phyloP scores from a whole-genome alignment of 2,113 vertebrate genomes.

The Serinus canaria region DNA sequence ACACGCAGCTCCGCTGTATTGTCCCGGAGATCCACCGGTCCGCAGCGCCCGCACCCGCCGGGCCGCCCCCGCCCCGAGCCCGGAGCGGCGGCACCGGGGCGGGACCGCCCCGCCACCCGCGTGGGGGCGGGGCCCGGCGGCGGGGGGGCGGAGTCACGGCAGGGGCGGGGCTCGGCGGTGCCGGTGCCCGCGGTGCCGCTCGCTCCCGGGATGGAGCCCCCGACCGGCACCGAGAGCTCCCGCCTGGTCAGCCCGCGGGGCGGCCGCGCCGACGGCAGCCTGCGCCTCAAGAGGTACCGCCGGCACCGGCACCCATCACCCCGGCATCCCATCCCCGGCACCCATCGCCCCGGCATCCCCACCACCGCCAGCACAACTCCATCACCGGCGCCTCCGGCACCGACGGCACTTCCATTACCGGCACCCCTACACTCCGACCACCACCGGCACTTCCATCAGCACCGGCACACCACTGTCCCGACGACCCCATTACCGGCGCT shows the following conservation, averaged over 20 bases:
- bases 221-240: conserved; percentile 34
- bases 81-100: background rate
- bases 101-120: background rate
- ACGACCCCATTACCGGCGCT: background rate
- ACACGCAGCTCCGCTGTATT: background rate
- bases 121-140: background rate
- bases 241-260: conserved; percentile 55
- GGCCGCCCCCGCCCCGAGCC: no score
- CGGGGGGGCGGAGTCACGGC: background rate
- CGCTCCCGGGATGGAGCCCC: background rate
- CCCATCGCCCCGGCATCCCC: background rate
- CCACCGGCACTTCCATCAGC: background rate
- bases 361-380: no score
- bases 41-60: no score
- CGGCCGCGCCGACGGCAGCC: conserved; percentile 74
- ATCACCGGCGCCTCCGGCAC: background rate
- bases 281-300: conserved; percentile 72
- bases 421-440: background rate
- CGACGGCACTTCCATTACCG: no score
- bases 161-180: background rate
- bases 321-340: background rate
- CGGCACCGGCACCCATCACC: background rate
- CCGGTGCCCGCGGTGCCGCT: background rate
- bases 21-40: background rate
- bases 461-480: background rate